phyloP scores from a whole-genome alignment of 2,113 vertebrate genomes.

The Plotosus lineatus region DNA sequence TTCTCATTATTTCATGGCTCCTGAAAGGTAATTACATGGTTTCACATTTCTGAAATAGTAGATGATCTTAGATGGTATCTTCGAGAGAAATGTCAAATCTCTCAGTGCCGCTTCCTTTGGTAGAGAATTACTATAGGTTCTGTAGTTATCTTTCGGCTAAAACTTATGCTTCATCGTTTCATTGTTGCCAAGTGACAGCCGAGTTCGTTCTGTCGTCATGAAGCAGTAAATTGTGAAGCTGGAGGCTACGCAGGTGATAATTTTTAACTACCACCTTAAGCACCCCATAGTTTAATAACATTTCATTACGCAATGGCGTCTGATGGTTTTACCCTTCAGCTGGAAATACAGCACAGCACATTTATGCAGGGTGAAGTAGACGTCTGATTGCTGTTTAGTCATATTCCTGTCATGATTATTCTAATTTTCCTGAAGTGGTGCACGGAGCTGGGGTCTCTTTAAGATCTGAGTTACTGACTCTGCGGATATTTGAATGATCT shows the following conservation, averaged over 20 bases:
- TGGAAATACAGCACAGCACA: not conserved
- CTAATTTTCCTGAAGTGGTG: constrained; percentile 13
- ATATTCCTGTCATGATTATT: not conserved
- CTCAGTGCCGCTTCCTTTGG: not conserved
- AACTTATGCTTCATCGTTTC: not conserved
- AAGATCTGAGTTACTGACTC: not conserved
- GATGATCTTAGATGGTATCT: not conserved
- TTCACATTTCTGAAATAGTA: not conserved
- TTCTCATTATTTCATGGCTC: not conserved
- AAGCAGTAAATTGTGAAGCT: not conserved
- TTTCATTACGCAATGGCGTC: too few relatives aligned
- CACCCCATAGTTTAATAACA: not conserved
- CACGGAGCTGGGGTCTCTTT: not conserved
- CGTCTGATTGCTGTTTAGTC: not conserved
- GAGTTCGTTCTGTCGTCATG: not conserved
- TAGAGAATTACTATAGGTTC: not conserved
- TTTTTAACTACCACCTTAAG: not conserved
- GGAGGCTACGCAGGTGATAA: not conserved
- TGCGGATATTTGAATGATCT: not conserved
- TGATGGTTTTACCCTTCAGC: not conserved
- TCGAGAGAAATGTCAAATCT: not conserved
- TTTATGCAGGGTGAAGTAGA: not conserved
- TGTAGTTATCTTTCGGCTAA: not conserved
- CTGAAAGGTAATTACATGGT: not conserved
- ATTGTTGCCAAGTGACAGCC: not conserved